Evolutionary conservation across 2,888 invertebrate species (phyloP), one percentile per base, ranked within the genome.

Genomic region (Rhagium mordax): DNA sequence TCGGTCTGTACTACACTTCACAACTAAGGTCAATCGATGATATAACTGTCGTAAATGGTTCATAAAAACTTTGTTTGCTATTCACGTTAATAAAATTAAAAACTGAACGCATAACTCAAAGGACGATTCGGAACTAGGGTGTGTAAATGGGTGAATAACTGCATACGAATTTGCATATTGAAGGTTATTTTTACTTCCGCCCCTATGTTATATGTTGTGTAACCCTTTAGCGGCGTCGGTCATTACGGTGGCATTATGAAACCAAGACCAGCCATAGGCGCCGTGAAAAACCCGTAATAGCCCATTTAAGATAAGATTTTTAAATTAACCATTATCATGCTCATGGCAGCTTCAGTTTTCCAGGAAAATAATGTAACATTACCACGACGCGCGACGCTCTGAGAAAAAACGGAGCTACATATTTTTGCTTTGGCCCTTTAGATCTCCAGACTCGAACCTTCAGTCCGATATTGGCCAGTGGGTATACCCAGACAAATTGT

Each of bases 141-240:
- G 85, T 84, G 82, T 85, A 86, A 86, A 85, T 86, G 86, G 84
- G 84, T 86, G 86, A 86, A 85, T 85, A 86, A 87, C 86, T 85
- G 84, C 83, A 81, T 82, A 83, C 81, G 84, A 84, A 87, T 87
- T 86, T 87, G 86, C 87, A 87, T 86, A 86, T 85, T 84, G 85
- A 84, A 86, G 85, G 84, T 86, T 86, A 86, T 86, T 85, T 84
- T 84, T 84, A 85, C 85, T 86, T 86, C 86, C 86, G 86, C 87
- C 87, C 87, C 86, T 86, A 87, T 87, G 85, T 79, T 84, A 84
- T 86, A 84, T 83, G 86, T 85, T 85, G 85, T 85, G 81, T 85
- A 86, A 87, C 86, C 86, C 86, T 86, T 86, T 85, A 82, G 81
- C 74, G 70, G 62, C 67, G 66, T 70, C 67, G 67, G 83, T 85